Evolutionary conservation across 1,140 invertebrate species (phyloP), one percentile per base, ranked within the genome.

Genomic region (Heliconius hermathena): DNA sequence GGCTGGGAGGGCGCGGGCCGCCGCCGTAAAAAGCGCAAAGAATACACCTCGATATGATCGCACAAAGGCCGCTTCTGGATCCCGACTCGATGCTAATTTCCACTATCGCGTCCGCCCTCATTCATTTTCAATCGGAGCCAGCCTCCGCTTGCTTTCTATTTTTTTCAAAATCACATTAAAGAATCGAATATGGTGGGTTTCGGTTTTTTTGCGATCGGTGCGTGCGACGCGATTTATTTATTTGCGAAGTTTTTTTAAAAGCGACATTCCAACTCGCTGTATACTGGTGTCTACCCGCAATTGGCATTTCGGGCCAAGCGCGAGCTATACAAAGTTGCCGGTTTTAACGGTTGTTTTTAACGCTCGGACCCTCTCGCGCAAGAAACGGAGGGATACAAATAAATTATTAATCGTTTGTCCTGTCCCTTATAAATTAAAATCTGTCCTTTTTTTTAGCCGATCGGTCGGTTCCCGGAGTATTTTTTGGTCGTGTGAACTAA

Each of bases 351-450:
- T 93, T 93, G 89, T 93, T 93, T 93, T 93, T 92, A 93, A 93
- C 91, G 91, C 92, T 90, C 90, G 85, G 83, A 84, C 85, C 89
- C 85, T 88, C 87, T 89, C 89, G 87, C 87, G 83, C 90, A 91
- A 91, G 87, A 90, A 92, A 89, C 87, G 84, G 85, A 89, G 88
- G 13, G 92, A 93, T 94, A 92, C 93, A 94, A 94, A 94, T 94
- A 94, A 94, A 94, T 94, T 94, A 94, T 94, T 94, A 94, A 94
- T 94, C 93, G 93, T 94, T 94, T 94, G 93, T 94, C 93, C 93
- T 94, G 93, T 94, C 93, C 92, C 92, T 93, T 94, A 94, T 94
- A 94, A 94, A 94, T 94, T 94, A 94, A 94, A 94, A 93, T 93
- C 87, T 84, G 84, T 90, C 84, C 89, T 92, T 93, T 94, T 33